Base-by-base conservation (phyloP, 2,888 invertebrate species). In the Cetonia aurata region DNA sequence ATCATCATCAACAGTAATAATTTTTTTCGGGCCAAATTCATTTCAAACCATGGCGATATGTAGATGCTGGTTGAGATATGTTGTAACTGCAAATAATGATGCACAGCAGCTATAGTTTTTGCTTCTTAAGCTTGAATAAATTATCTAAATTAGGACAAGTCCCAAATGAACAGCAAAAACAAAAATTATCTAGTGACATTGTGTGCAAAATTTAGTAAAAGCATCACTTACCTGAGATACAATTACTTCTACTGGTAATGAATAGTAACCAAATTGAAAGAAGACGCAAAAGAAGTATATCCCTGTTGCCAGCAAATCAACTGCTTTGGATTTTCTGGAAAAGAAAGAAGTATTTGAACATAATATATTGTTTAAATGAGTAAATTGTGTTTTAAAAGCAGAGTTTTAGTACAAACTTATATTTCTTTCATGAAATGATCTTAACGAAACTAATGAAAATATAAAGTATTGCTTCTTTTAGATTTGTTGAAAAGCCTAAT, bases 181-280 rank as follows among this genome's bases (percentile, higher is more conserved):
- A 46, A 46, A 13, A 25, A 1, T 1, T 25, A 25, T 25, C 25
- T 25, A 1, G 41, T 59, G 13, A n/a, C n/a, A n/a, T n/a, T n/a
- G n/a, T n/a, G n/a, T n/a, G n/a, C n/a, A n/a, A n/a, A n/a, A n/a
- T n/a, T n/a, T n/a, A 3, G 4, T 25, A 25, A 25, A 25, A 25
- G 4, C 25, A 25, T 25, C 25, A 25, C 1, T 25, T 52, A 71
- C 71, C 59, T 67, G 50, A 10, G 37, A 17, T 10, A 56, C 42
- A 19, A 71, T 50, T 13, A 59, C 48, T 52, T 71, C 71, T 3
- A 50, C 67, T 6, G 67, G 67, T 52, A 71, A 57, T 13, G 67
- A 57, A 31, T 59, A 71, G 42, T 67, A 46, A 2, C 31, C 67
- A 44, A 67, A 67, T 59, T 71, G 66, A 12, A 37, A 17, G 2